Percentiles rank a stretch among this genome's conserved stretches.
These are phyloP conservation scores for Beris morrisii DNA, from an alignment of 2,888 invertebrate genomes.

Conservation along the genomic window DNA sequence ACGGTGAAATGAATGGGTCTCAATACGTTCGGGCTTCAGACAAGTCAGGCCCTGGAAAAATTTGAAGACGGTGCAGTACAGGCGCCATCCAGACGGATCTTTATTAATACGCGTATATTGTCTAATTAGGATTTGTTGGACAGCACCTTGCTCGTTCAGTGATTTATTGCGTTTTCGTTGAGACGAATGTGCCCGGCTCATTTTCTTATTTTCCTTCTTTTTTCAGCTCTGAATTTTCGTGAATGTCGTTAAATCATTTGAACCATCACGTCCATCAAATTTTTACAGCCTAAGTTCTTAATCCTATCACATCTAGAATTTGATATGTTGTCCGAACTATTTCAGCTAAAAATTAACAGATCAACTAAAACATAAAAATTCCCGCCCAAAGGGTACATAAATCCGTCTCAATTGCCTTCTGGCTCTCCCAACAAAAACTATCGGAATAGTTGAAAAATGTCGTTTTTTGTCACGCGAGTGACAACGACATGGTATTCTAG, in stretches of 20 bases:
- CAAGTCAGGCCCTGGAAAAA: too few relatives aligned
- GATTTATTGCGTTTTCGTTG: conserved; percentile 33
- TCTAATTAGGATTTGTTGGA: conserved; percentile 38
- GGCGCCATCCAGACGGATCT: conserved; percentile 36
- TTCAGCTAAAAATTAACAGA: conserved; percentile 22
- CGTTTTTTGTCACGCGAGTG: not conserved
- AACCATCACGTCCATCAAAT: conserved; percentile 27
- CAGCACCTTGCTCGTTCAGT: conserved; percentile 34
- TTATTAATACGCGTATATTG: conserved; percentile 35
- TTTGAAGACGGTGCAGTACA: conserved; percentile 24
- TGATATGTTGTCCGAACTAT: not conserved
- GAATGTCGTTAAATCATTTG: conserved; percentile 28
- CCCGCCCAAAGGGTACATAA: conserved; percentile 14
- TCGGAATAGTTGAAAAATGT: not conserved
- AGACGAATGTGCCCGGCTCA: conserved; percentile 10
- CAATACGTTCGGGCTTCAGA: too few relatives aligned
- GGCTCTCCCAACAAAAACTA: not conserved
- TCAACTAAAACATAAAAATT: conserved; percentile 28
- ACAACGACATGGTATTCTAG: not conserved
- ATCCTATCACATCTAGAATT: conserved; percentile 21
- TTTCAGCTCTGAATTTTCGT: not conserved
- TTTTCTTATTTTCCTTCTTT: conserved; percentile 12
- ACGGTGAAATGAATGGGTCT: conserved; percentile 3
- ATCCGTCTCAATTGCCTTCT: conserved; percentile 19
- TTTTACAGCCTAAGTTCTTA: conserved; percentile 27